Evolutionary conservation across 2,888 invertebrate genomes (phyloP), one percentile per base, ranked within the genome.

Genomic region (Coelopa pilipes): DNA sequence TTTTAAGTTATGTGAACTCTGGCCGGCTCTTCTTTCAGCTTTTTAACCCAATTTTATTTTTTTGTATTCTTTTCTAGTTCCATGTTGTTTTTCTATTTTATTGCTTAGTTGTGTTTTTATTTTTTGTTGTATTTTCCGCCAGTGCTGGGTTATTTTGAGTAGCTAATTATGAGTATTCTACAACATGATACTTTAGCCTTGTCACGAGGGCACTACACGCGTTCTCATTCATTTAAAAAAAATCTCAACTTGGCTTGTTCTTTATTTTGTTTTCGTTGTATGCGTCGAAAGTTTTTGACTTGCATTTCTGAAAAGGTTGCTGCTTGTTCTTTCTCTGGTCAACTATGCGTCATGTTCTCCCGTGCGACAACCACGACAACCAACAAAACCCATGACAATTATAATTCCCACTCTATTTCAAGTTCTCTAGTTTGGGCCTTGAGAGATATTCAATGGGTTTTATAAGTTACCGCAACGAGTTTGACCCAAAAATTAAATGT

Each of bases 141-240:
- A 19, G 45, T 46, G 17, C 13, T 9, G 10, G n/a, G 15, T 1
- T 60, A 60, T 45, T 46, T 46, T n/a, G 12, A 63, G 63, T 63
- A 47, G 15, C 47, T 63, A 47, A 46, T 63, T 63, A 46, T 47
- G 47, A 11, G 46, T 63, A 34, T 34, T 63, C 15, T 11, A 63
- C 63, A 34, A 63, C 57, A 59, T 15, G 19, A n/a, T 59, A 59
- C 21, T 59, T 63, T 10, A 63, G 4, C 63, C 47, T 63, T 63
- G 63, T 47, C 63, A 63, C 63, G 47, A 47, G 63, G 19, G 47
- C 17, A 46, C 47, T 63, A n/a, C 47, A 63, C 47, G 63, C n/a
- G 17, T 34, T 34, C 47, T 63, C 63, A 63, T 63, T 63, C 15
- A 63, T 19, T n/a, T 46, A 45, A 17, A 17, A 63, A 63, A 2